Conservation (phyloP, 2,113 vertebrate species). For the Ceyx margarethae region DNA sequence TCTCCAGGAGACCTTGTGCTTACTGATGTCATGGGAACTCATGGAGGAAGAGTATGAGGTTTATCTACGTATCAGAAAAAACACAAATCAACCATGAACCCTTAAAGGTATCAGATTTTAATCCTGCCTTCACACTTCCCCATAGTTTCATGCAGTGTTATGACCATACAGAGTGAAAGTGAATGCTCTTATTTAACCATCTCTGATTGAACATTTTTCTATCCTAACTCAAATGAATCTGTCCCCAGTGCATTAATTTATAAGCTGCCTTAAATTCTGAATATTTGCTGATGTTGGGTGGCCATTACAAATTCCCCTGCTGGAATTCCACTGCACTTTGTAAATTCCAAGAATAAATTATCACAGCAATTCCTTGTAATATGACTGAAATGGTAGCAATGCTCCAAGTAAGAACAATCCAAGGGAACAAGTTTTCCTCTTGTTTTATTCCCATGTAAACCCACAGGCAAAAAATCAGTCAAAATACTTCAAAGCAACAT, state of each 20-base stretch:
- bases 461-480: neutral
- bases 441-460: neutral
- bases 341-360: neutral
- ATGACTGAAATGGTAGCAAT: neutral
- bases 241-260: neutral
- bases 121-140: neutral
- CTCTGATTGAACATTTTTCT: neutral
- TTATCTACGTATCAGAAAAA: neutral
- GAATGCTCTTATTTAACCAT: neutral
- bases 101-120: neutral
- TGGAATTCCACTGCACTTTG: neutral
- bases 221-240: neutral
- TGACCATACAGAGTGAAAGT: neutral
- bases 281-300: neutral
- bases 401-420: neutral
- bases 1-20: neutral
- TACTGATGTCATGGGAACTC: neutral
- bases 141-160: neutral
- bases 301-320: neutral
- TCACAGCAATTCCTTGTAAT: neutral
- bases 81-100: neutral
- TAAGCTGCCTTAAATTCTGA: neutral
- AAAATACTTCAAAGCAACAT: conserved; percentile 4
- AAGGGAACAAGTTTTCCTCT: neutral
- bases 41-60: neutral